phyloP scores from a whole-genome alignment of 2,888 invertebrate genomes.

The Chironomus riparius region DNA sequence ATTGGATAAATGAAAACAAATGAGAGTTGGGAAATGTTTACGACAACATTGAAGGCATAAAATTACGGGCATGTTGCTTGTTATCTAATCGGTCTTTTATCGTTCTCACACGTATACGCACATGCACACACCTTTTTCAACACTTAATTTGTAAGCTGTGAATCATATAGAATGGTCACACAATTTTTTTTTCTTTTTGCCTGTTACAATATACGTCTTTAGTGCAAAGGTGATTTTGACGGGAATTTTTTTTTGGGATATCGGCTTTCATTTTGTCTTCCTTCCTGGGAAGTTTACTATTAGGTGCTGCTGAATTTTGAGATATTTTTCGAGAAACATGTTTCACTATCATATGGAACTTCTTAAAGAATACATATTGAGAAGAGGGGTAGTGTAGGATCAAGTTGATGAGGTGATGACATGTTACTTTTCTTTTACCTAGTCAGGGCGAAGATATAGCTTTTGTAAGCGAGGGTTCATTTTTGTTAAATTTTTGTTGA shows the following conservation, averaged over 20 bases:
- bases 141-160: background rate
- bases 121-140: background rate
- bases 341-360: too few relatives aligned
- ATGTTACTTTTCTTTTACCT: too few relatives aligned
- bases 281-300: too few relatives aligned
- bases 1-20: background rate
- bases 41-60: background rate
- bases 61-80: background rate
- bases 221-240: background rate
- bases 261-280: too few relatives aligned
- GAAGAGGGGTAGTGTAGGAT: too few relatives aligned
- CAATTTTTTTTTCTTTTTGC: background rate
- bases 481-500: too few relatives aligned
- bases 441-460: too few relatives aligned
- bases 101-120: background rate
- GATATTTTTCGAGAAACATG: too few relatives aligned
- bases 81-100: background rate
- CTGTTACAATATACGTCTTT: background rate
- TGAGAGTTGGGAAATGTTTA: background rate
- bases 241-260: background rate
- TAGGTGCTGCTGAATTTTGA: too few relatives aligned
- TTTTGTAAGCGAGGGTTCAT: too few relatives aligned
- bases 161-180: background rate
- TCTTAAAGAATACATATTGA: too few relatives aligned
- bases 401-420: too few relatives aligned